A percentile compares a stretch with the other conserved stretches of the same genome.
phyloP scores from a whole-genome alignment of 2,797 vertebrate species.

The Vireo griseus region DNA sequence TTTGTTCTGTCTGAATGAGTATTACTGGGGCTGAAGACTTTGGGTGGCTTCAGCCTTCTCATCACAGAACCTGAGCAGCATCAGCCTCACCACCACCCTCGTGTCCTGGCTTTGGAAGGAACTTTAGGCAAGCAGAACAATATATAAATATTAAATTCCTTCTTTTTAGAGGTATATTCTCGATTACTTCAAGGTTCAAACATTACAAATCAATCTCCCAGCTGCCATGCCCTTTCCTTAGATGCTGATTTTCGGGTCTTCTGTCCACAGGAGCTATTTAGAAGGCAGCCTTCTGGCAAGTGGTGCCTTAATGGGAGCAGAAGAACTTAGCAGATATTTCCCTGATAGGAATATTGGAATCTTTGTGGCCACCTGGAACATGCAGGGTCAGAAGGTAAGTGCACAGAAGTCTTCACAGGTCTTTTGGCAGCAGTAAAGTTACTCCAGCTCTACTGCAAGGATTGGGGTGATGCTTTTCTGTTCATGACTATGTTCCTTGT shows the following conservation, averaged over 20 bases:
- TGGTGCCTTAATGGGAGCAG: slow-evolving; percentile 90
- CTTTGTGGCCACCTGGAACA: slow-evolving; percentile 95
- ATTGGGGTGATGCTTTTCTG: background rate
- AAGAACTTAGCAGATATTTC: slow-evolving; percentile 93
- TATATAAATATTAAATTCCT: background rate
- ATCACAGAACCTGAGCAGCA: background rate
- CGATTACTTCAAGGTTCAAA: background rate
- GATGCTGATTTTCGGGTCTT: background rate
- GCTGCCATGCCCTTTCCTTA: background rate
- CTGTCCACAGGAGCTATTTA: slow-evolving; percentile 86
- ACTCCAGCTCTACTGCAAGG: background rate
- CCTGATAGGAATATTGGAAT: slow-evolving; percentile 85
- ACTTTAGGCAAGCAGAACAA: background rate
- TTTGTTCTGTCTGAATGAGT: background rate
- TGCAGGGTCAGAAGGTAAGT: slow-evolving; percentile 93
- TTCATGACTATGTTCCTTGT: rapidly evolving
- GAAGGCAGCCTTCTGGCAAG: slow-evolving; percentile 92
- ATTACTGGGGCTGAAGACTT: background rate
- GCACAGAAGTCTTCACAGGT: background rate
- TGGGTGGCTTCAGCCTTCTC: background rate
- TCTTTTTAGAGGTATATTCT: background rate
- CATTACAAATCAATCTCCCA: background rate
- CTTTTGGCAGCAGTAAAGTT: background rate
- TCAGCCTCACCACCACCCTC: background rate
- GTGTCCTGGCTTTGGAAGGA: background rate